These are phyloP conservation scores for Bombyx mandarina DNA, from an alignment of 1,140 invertebrate species.

Conservation along the genomic window DNA sequence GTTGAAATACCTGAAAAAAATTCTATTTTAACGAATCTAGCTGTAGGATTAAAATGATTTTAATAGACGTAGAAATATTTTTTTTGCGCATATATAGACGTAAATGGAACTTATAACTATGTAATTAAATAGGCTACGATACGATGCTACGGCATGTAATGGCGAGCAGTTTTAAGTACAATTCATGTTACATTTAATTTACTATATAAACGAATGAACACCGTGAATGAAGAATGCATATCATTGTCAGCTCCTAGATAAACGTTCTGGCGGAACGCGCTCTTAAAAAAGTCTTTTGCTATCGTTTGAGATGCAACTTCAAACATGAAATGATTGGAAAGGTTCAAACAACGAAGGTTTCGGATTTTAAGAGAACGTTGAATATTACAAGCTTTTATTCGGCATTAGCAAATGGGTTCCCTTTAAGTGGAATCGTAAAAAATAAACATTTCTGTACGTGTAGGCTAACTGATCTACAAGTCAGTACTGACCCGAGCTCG, in stretches of 20 bases:
- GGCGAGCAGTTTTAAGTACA: too few species aligned
- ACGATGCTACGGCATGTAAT: too few species aligned
- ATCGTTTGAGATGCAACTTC: constrained; percentile 10
- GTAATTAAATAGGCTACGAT: too few species aligned
- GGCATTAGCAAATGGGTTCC: background rate
- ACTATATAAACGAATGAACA: too few species aligned
- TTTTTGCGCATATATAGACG: too few species aligned
- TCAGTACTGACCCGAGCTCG: background rate
- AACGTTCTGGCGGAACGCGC: constrained; percentile 4
- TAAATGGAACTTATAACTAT: too few species aligned
- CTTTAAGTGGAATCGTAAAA: background rate
- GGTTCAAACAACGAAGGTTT: constrained; percentile 5
- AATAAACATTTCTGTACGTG: background rate
- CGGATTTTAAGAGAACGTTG: background rate
- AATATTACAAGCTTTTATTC: constrained; percentile 1
- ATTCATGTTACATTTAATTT: too few species aligned
- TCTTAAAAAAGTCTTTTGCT: constrained; percentile 15
- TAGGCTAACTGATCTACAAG: background rate
- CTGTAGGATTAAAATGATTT: too few species aligned
- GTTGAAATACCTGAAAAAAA: too few species aligned
- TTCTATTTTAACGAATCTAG: too few species aligned
- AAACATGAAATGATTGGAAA: constrained; percentile 15
- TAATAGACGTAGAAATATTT: too few species aligned
- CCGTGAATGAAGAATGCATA: too few species aligned
- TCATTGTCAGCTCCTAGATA: constrained; percentile 1